Evolutionary conservation across 1,140 invertebrate genomes (phyloP), one percentile per base, ranked within the genome.

Genomic region (Pseudoatta argentina): DNA sequence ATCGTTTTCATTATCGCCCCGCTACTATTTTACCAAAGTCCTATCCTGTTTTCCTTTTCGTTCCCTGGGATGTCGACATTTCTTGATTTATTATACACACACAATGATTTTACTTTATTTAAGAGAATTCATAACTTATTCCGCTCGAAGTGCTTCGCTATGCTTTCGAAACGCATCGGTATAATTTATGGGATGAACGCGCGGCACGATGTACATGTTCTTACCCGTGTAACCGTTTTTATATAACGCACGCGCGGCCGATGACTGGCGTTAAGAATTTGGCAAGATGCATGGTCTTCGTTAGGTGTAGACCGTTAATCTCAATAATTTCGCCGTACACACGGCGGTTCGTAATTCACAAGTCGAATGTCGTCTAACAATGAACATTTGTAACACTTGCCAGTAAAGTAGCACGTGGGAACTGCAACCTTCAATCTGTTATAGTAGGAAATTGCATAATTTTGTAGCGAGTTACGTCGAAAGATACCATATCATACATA

Each of bases 371-470:
- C 89, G 89, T 91, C 89, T 88, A 73, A 87, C 87, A 73, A 88
- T 90, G 83, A 85, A 88, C 90, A 91, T 90, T 90, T 83, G 89
- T 90, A 90, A 61, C 66, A 83, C 61, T 91, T 14, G 64, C 59
- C 69, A 53, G 72, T 88, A 90, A 69, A 91, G 87, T 91, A 66
- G 89, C 69, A 85, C 89, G 89, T 91, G 89, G 89, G 89, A 91
- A 90, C 66, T 88, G 89, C 89, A 91, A 91, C 89, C 89, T 91
- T 91, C 89, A 91, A 91, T 91, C 89, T 87, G 89, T 91, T 90
- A 88, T 89, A 89, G 89, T 91, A 91, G 89, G 87, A 88, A 90
- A 86, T 91, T 91, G 89, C 89, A 91, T 91, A 90, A 91, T 91
- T 57, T 86, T 91, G 77, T 90, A 90, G 63, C 87, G 44, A 79